A percentile compares a stretch with the other conserved stretches of the same genome.
These are phyloP conservation scores for Odontomachus brunneus DNA, from an alignment of 1,140 invertebrate genomes.

Conservation along the genomic window DNA sequence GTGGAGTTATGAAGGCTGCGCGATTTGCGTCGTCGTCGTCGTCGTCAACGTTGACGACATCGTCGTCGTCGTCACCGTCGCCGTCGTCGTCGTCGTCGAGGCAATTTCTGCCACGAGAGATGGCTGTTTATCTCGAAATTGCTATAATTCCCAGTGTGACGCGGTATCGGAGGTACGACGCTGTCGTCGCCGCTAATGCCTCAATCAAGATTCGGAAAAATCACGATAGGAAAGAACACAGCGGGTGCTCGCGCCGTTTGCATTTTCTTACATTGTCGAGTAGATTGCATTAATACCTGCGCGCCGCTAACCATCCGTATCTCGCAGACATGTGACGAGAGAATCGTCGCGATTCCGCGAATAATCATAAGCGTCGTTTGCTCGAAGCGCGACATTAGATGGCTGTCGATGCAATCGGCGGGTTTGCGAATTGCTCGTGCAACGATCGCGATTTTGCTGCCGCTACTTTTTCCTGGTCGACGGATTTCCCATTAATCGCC, in stretches of 20 bases:
- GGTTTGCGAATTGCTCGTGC: no score
- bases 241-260: constrained; percentile 32
- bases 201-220: constrained; percentile 50
- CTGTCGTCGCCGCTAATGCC: constrained; percentile 48
- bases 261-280: constrained; percentile 14
- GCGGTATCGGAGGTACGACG: constrained; percentile 48
- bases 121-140: constrained; percentile 54
- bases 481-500: no score
- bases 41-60: neutral
- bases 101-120: constrained; percentile 32
- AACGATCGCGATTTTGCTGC: no score
- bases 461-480: no score
- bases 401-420: no score
- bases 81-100: constrained; percentile 18
- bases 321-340: neutral
- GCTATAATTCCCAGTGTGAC: constrained; percentile 51
- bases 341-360: neutral
- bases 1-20: constrained; percentile 37
- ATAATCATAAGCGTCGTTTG: no score
- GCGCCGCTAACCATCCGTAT: constrained; percentile 14
- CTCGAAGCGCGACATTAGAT: no score
- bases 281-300: constrained; percentile 23
- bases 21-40: constrained; percentile 49
- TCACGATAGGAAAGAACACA: neutral
- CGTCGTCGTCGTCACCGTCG: constrained; percentile 29